Conservation (phyloP, 2,797 vertebrate genomes). For the Sebastes nivosus region DNA sequence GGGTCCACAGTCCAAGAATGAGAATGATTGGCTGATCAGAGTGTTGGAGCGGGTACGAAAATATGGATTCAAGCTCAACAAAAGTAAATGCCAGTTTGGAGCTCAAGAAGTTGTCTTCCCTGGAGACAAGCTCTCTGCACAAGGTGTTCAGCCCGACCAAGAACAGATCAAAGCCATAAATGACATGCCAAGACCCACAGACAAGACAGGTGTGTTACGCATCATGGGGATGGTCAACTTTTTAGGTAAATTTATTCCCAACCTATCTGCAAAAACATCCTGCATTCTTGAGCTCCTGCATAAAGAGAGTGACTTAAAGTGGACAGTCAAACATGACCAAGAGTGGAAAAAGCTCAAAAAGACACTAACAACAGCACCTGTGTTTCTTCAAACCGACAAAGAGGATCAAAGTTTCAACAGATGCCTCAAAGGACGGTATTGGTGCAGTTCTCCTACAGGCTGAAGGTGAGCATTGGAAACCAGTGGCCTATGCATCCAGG, state of each 20-base stretch:
- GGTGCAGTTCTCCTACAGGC: not conserved
- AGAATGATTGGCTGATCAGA: not conserved
- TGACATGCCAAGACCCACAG: slow-evolving; percentile 1
- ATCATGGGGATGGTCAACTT: slow-evolving; percentile 29
- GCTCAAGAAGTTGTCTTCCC: slow-evolving; percentile 12
- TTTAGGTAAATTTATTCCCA: slow-evolving; percentile 16
- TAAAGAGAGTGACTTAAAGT: not conserved
- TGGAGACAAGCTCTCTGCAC: not conserved
- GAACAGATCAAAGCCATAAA: not conserved
- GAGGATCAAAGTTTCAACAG: not conserved
- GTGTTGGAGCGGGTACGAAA: not conserved
- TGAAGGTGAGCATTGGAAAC: slow-evolving; percentile 9
- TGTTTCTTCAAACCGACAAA: slow-evolving; percentile 12
- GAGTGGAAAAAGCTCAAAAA: slow-evolving; percentile 23
- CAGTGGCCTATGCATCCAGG: not conserved
- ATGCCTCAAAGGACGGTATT: not conserved
- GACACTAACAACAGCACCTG: slow-evolving; percentile 1
- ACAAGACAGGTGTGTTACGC: slow-evolving; percentile 5
- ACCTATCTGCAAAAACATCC: not conserved
- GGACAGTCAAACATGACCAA: slow-evolving; percentile 22
- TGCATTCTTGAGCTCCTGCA: not conserved
- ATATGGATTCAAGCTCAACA: slow-evolving; percentile 3
- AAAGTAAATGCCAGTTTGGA: slow-evolving; percentile 9
- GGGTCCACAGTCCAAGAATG: slow-evolving; percentile 4
- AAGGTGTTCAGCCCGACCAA: not conserved